Percentiles rank a stretch among this genome's conserved stretches.
phyloP scores from a whole-genome alignment of 1,140 invertebrate genomes.

The Physella acuta region DNA sequence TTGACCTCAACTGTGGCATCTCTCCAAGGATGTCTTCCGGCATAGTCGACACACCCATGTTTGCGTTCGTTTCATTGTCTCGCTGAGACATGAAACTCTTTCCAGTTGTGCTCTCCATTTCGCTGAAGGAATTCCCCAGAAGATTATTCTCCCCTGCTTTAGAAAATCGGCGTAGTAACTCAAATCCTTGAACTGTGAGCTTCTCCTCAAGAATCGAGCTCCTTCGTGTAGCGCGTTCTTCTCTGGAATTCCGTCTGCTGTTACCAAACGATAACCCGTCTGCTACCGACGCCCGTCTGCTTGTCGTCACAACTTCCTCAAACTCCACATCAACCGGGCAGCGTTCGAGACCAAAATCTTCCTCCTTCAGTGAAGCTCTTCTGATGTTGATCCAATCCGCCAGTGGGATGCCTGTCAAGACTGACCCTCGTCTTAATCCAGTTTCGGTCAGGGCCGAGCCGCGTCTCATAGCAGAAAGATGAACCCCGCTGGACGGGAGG shows the following conservation, averaged over 20 bases:
- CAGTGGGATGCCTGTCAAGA: not conserved
- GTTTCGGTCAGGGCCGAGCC: conserved; percentile 15
- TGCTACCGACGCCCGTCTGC: not conserved
- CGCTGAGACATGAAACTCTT: not conserved
- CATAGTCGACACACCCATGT: conserved; percentile 3
- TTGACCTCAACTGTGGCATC: conserved; percentile 3
- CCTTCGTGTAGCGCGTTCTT: too few species aligned
- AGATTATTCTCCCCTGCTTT: not conserved
- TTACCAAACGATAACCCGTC: not conserved
- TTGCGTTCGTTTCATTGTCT: not conserved
- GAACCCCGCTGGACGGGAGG: conserved; percentile 44
- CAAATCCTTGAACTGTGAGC: not conserved
- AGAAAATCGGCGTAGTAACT: not conserved
- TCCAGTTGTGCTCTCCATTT: not conserved
- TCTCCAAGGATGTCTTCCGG: conserved; percentile 16
- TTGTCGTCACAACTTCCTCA: not conserved
- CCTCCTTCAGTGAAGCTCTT: not conserved
- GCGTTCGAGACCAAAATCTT: not conserved
- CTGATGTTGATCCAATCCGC: conserved; percentile 10
- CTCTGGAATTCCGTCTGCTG: not conserved
- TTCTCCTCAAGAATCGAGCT: conserved; percentile 4
- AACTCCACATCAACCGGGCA: not conserved
- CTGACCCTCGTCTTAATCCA: conserved; percentile 1
- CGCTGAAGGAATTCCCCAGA: not conserved
- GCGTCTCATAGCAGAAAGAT: conserved; percentile 30